These are phyloP conservation scores for Notarius quadriscutis DNA, from an alignment of 2,113 vertebrate species.

Conservation along the genomic window DNA sequence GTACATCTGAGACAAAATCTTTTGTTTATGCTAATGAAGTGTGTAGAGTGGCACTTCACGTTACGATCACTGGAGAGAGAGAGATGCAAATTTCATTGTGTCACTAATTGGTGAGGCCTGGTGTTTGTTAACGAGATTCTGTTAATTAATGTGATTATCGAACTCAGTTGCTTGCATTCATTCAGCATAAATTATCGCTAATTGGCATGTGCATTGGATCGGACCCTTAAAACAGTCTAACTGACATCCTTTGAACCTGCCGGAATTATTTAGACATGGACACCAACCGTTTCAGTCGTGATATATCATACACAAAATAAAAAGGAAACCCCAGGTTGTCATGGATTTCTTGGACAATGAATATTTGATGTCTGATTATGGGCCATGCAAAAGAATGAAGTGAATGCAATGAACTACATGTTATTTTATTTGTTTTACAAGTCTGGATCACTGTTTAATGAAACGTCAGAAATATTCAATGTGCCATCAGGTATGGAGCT, in stretches of 20 bases:
- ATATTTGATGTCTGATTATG: not conserved
- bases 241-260: conserved; percentile 23
- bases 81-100: conserved; percentile 68
- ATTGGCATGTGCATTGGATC: conserved; percentile 54
- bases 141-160: conserved; percentile 71
- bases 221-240: conserved; percentile 31
- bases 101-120: conserved; percentile 64
- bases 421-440: not conserved
- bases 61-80: conserved; percentile 39
- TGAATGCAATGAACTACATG: no score
- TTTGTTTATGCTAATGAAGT: conserved; percentile 64
- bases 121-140: conserved; percentile 70
- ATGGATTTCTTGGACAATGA: not conserved
- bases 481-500: not conserved
- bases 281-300: not conserved
- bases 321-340: not conserved
- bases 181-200: conserved; percentile 68
- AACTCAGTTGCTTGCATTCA: conserved; percentile 66
- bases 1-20: conserved; percentile 53
- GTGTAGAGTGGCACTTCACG: conserved; percentile 26
- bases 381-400: not conserved
- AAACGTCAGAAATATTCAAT: not conserved
- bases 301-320: not conserved
- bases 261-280: conserved; percentile 4
- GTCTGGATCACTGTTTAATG: not conserved